Base-by-base conservation (phyloP, 2,113 vertebrate species). In the Aspidoscelis tigris region DNA sequence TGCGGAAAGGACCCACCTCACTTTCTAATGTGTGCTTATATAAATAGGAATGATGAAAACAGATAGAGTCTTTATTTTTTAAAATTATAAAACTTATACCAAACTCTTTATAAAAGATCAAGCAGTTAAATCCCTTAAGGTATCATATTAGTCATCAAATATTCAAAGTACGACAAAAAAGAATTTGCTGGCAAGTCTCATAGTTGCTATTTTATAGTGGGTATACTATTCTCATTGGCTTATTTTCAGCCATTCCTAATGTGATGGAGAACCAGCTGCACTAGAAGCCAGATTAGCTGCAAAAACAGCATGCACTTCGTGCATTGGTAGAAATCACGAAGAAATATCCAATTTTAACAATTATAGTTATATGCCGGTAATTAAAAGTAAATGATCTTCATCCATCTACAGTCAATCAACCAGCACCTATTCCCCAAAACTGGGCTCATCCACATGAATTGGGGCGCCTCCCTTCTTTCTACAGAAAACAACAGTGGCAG, bases 121-220 rank as follows among this genome's bases (percentile, higher is more conserved):
- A 88, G 89, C 90, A 91, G 86, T 87, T 92, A 70, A 39, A 2
- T 26, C 33, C 68, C 68, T 58, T 71, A 41, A 66, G n/a, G 39
- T 33, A 69, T 39, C 53, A 80, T 69, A 68, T 41, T 83, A 55
- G 18, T n/a, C 74, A 10, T 74, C 10, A 33, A 82, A 66, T 65
- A 66, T 43, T 66, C 44, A 41, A 22, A 7, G 53, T 24, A 76
- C 39, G 3, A 76, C 76, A 44, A 41, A 76, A 83, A 53, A 41
- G n/a, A 55, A 7, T 75, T 44, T 76, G 43, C 50, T 44, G 66
- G 18, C 58, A 68, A 82, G 39, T 53, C 82, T 68, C 14, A 53
- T 61, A 72, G 61, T 14, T 81, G 2, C 72, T 16, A 14, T 26
- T 43, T 7, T 61, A 43, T 44, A 58, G 21, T 61, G 76, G 22